These are phyloP conservation scores for Nansenia antarctica DNA, from an alignment of 2,113 vertebrate genomes.

Conservation along the genomic window DNA sequence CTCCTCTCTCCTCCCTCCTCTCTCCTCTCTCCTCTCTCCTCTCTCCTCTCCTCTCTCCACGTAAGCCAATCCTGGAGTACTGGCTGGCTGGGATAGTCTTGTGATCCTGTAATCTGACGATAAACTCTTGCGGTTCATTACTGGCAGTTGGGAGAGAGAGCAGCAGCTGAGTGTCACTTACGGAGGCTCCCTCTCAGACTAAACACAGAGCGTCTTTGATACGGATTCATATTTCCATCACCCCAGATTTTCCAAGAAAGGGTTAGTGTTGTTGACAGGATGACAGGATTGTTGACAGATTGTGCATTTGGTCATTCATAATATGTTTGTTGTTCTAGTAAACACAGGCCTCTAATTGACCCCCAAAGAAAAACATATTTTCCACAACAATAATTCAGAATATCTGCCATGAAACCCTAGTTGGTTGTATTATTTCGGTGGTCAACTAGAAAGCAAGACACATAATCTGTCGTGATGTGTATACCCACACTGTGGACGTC, in stretches of 20 bases:
- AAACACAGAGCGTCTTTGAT: slow-evolving; percentile 5
- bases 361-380: too few species aligned
- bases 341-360: too few species aligned
- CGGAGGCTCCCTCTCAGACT: background rate
- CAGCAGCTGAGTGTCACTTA: background rate
- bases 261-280: too few species aligned
- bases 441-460: slow-evolving; percentile 19
- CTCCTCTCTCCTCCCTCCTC: slow-evolving; percentile 20
- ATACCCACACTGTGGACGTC: slow-evolving; percentile 25
- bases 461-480: slow-evolving; percentile 10
- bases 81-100: slow-evolving; percentile 16
- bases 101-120: slow-evolving; percentile 28
- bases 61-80: slow-evolving; percentile 5
- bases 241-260: too few species aligned
- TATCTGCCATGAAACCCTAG: slow-evolving; percentile 19
- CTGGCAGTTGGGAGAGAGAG: background rate
- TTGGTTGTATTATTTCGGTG: slow-evolving; percentile 31
- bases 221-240: slow-evolving; percentile 1
- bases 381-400: slow-evolving; percentile 23
- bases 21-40: background rate
- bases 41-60: background rate
- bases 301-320: too few species aligned
- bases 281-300: too few species aligned
- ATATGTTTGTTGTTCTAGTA: too few species aligned
- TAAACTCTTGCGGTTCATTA: slow-evolving; percentile 29